Conservation (phyloP, 2,797 vertebrate species). For the Acanthopagrus latus region DNA sequence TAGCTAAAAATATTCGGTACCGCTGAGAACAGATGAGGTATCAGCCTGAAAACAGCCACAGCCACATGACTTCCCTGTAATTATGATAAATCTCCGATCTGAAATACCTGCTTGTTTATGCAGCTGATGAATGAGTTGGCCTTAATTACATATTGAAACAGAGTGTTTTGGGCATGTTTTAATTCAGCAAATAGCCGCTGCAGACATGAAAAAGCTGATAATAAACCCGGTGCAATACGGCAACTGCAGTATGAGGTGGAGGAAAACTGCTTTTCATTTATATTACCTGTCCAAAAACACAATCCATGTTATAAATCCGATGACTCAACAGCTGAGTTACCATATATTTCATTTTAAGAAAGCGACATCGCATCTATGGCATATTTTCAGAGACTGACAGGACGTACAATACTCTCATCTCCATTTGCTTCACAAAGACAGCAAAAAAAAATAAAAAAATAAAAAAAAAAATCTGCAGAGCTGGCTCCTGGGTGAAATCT, state of each 20-base stretch:
- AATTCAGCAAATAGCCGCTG: constrained; percentile 18
- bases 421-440: constrained; percentile 38
- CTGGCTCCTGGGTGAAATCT: constrained; percentile 39
- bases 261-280: constrained; percentile 46
- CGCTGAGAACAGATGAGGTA: constrained; percentile 34
- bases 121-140: constrained; percentile 71
- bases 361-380: constrained; percentile 10
- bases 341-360: constrained; percentile 28
- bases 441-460: constrained; percentile 37
- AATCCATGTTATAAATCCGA: constrained; percentile 34
- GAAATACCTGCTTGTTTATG: constrained; percentile 68
- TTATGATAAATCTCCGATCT: constrained; percentile 70
- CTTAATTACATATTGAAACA: constrained; percentile 78
- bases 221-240: constrained; percentile 21
- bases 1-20: constrained; percentile 26
- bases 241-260: background rate
- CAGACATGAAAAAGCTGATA: constrained; percentile 28
- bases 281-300: constrained; percentile 39
- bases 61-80: constrained; percentile 62
- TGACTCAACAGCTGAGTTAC: constrained; percentile 9
- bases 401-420: constrained; percentile 10
- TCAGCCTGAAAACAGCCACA: constrained; percentile 31
- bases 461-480: constrained; percentile 20
- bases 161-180: constrained; percentile 47
- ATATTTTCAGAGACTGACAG: constrained; percentile 25